Base-by-base conservation (phyloP, 2,797 vertebrate genomes). In the Poecilia wingei region DNA sequence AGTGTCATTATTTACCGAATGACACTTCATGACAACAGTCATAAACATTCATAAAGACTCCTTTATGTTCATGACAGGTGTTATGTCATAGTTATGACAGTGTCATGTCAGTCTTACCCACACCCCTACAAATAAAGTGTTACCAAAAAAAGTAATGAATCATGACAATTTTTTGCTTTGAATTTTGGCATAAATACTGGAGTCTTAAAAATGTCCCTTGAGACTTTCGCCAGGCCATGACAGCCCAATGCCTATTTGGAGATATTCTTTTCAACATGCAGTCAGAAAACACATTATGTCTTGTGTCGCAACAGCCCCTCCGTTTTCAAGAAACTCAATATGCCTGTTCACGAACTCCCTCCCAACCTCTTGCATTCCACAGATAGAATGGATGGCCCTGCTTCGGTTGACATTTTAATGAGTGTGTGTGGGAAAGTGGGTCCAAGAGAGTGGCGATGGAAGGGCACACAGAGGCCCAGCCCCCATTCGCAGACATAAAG, bases 371-470 rank as follows among this genome's bases (percentile, higher is more conserved):
- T 85, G 89, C 92, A 94, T 94, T 95, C 95, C 93, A 83, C 78
- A 88, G 91, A 90, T 80, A 90, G 90, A 95, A 94, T 90, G 91
- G 87, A 93, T 88, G 90, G 85, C 78, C 87, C 78, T 73, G 87
- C 86, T 92, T 81, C 79, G 87, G 88, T 88, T 90, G 91, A 93
- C 91, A 90, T 93, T 94, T 94, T 93, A 95, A 94, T 93, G 92
- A 91, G 91, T 89, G 89, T 87, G 88, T 88, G 89, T 90, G 91
- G 86, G 91, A 90, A 87, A 89, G 74, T 66, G 83, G 69, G 83
- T 91, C 84, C 81, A 87, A 91, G 87, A 92, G 89, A 86, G 88
- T 82, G 88, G 87, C 71, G 84, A 91, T 77, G 72, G 86, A 87
- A 81, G 79, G 77, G 28, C 46, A 49, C 66, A 75, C 75, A 81